Percentiles rank a stretch among this genome's conserved stretches.
These are phyloP conservation scores for Microctonus brassicae DNA, from an alignment of 2,888 invertebrate species.

Conservation along the genomic window DNA sequence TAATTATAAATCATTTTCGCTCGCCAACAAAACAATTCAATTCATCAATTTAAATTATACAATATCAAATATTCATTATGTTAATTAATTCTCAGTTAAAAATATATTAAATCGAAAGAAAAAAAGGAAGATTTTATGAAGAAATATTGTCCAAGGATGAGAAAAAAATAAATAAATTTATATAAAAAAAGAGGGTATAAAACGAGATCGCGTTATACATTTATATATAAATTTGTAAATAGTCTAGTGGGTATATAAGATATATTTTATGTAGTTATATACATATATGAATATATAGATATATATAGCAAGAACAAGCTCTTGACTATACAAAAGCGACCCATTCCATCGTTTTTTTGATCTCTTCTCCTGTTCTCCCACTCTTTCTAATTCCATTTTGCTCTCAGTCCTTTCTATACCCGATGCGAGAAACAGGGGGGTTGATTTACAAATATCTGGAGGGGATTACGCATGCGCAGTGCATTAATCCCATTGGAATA, in stretches of 20 bases:
- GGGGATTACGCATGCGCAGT: conserved; percentile 61
- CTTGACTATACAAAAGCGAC: not conserved
- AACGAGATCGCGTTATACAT: not conserved
- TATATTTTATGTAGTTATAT: not conserved
- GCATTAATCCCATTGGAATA: conserved; percentile 23
- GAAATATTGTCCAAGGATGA: no score
- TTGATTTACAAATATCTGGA: conserved; percentile 61
- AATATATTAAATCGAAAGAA: no score
- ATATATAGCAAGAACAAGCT: not conserved
- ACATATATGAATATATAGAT: not conserved
- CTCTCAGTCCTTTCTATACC: not conserved
- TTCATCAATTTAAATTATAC: no score
- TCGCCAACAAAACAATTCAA: no score
- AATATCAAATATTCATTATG: no score
- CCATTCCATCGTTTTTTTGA: not conserved
- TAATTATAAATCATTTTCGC: no score
- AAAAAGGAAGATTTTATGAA: no score
- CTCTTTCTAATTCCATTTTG: conserved; percentile 12
- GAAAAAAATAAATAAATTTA: no score
- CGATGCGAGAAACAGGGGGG: conserved; percentile 54
- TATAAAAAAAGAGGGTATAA: no score
- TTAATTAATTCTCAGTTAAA: no score
- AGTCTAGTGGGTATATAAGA: not conserved
- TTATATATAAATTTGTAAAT: not conserved
- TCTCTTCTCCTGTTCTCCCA: conserved; percentile 11